Evolutionary conservation across 2,113 vertebrate species (phyloP), one percentile per base, ranked within the genome.

Genomic region (Mus spicilegus): DNA sequence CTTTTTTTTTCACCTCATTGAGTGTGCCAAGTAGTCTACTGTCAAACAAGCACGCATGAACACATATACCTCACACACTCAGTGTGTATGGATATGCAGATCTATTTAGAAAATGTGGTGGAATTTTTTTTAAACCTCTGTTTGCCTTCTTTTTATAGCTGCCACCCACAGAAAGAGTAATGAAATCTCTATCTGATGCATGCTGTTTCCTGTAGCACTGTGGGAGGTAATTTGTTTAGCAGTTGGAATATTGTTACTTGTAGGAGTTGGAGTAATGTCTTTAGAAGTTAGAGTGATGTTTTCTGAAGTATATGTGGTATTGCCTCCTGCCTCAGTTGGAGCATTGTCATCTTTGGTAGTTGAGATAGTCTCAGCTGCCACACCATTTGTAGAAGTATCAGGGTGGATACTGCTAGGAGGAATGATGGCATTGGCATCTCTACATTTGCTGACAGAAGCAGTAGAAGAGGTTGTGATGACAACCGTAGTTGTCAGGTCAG

Each of bases 351-450:
- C 26, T 11, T 46, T 42, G 42, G 28, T 30, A 46, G 39, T 39
- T 63, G 56, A 42, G 39, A 75, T 46, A 24, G 5, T 42, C 4
- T 22, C n/a, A 20, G 0, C 26, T 42, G 26, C 5, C 56, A 42
- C 6, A 46, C 20, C 65, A 24, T 49, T 20, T 49, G 33, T 51
- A 5, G 28, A 22, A 24, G 72, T 0, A 10, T 90, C 70, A 51
- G 72, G 1, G 2, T 11, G 58, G 30, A 33, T 28, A 14, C 17
- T 54, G 11, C 30, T 46, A 46, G 56, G 10, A n/a, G 0, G 2
- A n/a, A n/a, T 10, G 14, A 33, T 28, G 33, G 20, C 7, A 0
- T 1, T 7, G 2, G 20, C 0, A 2, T 3, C 84, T 72, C 46
- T 17, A 42, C 33, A 14, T 33, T 30, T 72, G 30, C 33, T 78